Conservation (phyloP, 2,888 invertebrate species). For the Leptura quadrifasciata region DNA sequence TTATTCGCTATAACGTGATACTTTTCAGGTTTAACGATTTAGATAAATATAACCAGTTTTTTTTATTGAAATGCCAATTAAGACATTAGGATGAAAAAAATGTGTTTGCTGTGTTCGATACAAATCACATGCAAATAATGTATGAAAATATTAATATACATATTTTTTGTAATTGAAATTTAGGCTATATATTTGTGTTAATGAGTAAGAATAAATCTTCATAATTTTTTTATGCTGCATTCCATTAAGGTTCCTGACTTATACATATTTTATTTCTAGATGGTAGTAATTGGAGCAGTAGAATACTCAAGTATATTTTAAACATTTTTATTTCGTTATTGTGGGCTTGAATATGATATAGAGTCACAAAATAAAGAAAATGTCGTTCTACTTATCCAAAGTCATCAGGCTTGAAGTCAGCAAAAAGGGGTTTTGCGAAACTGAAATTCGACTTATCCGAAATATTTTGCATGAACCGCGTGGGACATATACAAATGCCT, state of each 20-base stretch:
- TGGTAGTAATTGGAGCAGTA: background rate
- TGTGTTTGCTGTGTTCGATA: background rate
- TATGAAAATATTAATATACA: conserved; percentile 11
- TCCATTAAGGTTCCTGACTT: background rate
- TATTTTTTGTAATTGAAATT: background rate
- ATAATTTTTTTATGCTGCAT: background rate
- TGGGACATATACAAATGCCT: no score
- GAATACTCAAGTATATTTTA: no score
- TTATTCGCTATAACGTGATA: conserved; percentile 15
- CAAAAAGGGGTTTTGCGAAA: no score
- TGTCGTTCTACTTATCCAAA: no score
- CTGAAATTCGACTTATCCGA: no score
- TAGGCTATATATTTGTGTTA: background rate
- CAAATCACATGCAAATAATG: conserved; percentile 1
- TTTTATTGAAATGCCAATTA: conserved; percentile 23
- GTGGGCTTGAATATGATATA: no score
- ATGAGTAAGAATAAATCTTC: background rate
- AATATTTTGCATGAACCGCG: no score
- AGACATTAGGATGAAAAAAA: background rate
- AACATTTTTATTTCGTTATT: no score
- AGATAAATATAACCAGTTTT: conserved; percentile 9
- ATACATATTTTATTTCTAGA: background rate
- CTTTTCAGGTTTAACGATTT: conserved; percentile 8
- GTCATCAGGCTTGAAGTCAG: no score
- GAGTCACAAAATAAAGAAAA: no score